Base-by-base conservation (phyloP, 2,888 invertebrate genomes). In the Cerastoderma edule region DNA sequence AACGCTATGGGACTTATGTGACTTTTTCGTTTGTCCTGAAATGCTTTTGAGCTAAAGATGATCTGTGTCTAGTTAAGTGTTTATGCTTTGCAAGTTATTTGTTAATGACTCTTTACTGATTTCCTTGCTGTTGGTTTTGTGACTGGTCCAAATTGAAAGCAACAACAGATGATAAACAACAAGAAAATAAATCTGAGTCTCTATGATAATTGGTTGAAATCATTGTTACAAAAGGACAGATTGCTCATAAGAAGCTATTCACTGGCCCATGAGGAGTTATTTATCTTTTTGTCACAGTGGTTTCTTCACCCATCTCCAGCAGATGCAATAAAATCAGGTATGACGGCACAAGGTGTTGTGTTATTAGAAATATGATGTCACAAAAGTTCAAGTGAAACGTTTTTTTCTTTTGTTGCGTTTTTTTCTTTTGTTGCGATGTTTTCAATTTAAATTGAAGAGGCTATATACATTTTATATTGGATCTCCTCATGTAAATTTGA, bases 111-210 rank as follows among this genome's bases (percentile, higher is more conserved):
- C n/a, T n/a, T n/a, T n/a, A n/a, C n/a, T n/a, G n/a, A 50, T n/a
- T n/a, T n/a, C 6, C 10, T n/a, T 6, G 24, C 10, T 19, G 16
- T 2, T 5, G 13, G 28, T 1, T 6, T 56, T 28, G 2, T 19
- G 56, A 30, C 30, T 28, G 56, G 56, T 56, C 30, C 27, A 56
- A 56, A 28, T 28, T 30, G 28, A 56, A 56, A 28, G 56, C 16
- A 28, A 16, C 30, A 30, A 3, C 30, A 2, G 30, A 56, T 30
- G 56, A 56, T 32, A 28, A 28, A 28, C 30, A 30, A 1, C 10
- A 56, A 32, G 1, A 13, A 1, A 56, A 1, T 28, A 28, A 56
- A 28, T 28, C 19, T 56, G 8, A 28, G 5, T 19, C 6, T 56
- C 30, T 28, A 2, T 28, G 1, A 32, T 28, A 2, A 30, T 56